Evolutionary conservation across 2,888 invertebrate genomes (phyloP), one percentile per base, ranked within the genome.

Genomic region (Callyntrura sp.): DNA sequence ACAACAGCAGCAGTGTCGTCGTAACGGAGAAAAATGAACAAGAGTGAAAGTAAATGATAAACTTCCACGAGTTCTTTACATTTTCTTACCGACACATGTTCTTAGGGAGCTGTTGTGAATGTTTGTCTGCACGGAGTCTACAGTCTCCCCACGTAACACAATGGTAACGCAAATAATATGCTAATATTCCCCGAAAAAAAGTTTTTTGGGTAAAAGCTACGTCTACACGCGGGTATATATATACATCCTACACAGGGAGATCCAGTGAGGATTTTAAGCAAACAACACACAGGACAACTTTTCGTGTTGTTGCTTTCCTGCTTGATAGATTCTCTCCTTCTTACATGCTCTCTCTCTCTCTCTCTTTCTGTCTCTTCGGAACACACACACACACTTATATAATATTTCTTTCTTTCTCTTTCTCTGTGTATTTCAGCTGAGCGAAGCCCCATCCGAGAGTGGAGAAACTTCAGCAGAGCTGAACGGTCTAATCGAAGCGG

Each of bases 401-500:
- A 62, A n/a, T n/a, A n/a, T n/a, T n/a, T 48, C 48, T 78, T 9
- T 51, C 11, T 62, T 85, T 76, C 65, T 76, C 62, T 68, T 65
- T 51, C 28, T 81, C 25, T 79, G n/a, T 88, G 68, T 45, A 78
- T 65, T 78, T 6, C 95, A 96, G 96, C 94, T 96, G 94, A 97
- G 96, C 94, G 96, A 96, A 94, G 95, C 96, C 94, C 94, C 95
- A 94, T 94, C 95, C 91, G 93, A 94, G 95, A 92, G 93, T 85
- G 94, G 90, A 91, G 92, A 91, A 92, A 92, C 93, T 88, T 92
- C 93, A 86, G 93, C 93, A 90, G 97, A 97, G 93, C 95, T 97
- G 92, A 97, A 97, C 96, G 97, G 97, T 90, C 96, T 97, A 94
- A 97, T 97, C 94, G 97, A 97, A 94, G 97, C 96, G 94, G 93